Conservation (phyloP, 2,888 invertebrate genomes). For the Hydriomena furcata region DNA sequence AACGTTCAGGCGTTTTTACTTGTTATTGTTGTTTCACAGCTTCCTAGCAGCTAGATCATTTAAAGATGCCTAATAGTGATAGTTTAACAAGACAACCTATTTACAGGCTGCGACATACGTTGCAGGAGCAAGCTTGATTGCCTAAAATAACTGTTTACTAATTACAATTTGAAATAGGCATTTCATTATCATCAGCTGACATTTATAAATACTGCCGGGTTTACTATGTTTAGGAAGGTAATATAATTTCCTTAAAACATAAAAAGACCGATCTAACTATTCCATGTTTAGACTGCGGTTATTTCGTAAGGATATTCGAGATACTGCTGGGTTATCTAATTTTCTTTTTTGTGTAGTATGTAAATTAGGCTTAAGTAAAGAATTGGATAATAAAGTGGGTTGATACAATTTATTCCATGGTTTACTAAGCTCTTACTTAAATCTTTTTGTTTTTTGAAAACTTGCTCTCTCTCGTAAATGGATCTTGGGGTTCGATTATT, state of each 20-base stretch:
- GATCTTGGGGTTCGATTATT: too few species aligned
- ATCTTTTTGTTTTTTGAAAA: constrained; percentile 9
- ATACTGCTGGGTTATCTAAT: constrained; percentile 37
- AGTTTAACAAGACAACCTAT: too few species aligned
- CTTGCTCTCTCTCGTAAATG: too few species aligned
- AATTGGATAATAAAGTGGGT: constrained; percentile 27
- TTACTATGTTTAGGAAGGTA: too few species aligned
- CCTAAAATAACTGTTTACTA: too few species aligned
- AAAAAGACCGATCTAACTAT: constrained; percentile 2
- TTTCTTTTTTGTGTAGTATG: constrained; percentile 39
- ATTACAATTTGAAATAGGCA: too few species aligned
- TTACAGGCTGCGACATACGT: too few species aligned
- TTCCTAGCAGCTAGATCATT: constrained; percentile 18
- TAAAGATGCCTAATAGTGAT: neutral
- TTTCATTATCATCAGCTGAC: too few species aligned
- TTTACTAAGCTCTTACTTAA: constrained; percentile 5
- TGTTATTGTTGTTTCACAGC: constrained; percentile 48
- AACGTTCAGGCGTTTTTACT: constrained; percentile 67
- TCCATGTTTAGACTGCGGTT: constrained; percentile 38
- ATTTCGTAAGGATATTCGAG: constrained; percentile 31
- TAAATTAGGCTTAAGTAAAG: constrained; percentile 31
- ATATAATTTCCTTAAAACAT: too few species aligned
- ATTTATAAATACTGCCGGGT: too few species aligned
- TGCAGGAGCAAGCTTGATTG: too few species aligned
- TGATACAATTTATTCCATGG: constrained; percentile 24